These are phyloP conservation scores for Epinotia brunnichana DNA, from an alignment of 2,888 invertebrate genomes.

Conservation along the genomic window DNA sequence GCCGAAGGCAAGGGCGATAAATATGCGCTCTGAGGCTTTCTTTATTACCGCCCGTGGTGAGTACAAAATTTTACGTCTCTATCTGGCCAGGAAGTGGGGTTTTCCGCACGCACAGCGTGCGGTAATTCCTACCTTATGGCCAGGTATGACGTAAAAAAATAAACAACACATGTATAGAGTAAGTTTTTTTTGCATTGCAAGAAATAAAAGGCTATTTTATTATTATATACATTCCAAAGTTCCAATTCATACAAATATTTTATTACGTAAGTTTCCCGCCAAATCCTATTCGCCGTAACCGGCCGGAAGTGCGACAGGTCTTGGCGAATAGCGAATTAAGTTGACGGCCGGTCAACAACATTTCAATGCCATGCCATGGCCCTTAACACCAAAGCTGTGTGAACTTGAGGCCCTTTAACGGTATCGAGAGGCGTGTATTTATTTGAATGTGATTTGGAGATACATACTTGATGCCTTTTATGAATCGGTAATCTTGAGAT, in stretches of 20 bases:
- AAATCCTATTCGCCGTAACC: constrained; percentile 57
- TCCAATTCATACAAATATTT: constrained; percentile 40
- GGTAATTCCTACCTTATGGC: too few species aligned
- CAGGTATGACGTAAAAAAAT: too few species aligned
- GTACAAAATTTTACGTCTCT: too few species aligned
- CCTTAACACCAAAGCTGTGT: constrained; percentile 1
- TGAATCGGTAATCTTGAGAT: neutral
- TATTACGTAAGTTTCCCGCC: constrained; percentile 56
- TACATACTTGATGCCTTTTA: neutral
- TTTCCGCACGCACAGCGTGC: too few species aligned
- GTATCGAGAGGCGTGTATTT: constrained; percentile 5
- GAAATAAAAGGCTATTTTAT: too few species aligned
- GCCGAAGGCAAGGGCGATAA: too few species aligned
- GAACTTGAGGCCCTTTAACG: neutral
- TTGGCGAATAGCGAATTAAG: constrained; percentile 50
- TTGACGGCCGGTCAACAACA: constrained; percentile 55
- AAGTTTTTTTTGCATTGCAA: too few species aligned
- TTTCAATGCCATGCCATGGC: constrained; percentile 27
- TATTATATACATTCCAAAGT: neutral
- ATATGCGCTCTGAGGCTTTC: too few species aligned
- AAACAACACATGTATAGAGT: too few species aligned
- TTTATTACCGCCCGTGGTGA: too few species aligned
- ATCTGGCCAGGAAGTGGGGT: too few species aligned
- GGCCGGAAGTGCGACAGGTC: constrained; percentile 62
- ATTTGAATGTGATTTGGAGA: neutral